These are phyloP conservation scores for Phortica okadai DNA, from an alignment of 2,888 invertebrate species.

Conservation along the genomic window DNA sequence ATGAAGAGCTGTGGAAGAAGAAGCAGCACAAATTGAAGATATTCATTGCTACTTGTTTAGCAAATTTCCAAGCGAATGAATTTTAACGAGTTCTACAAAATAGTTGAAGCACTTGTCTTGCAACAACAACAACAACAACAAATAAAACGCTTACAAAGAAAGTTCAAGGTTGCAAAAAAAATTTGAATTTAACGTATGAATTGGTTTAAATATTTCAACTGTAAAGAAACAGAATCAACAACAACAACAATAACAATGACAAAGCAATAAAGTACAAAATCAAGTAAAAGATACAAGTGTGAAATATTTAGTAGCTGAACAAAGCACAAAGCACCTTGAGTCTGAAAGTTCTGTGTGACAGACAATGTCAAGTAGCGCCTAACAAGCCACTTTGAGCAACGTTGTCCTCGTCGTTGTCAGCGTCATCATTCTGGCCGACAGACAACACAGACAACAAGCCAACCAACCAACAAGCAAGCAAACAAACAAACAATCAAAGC, in stretches of 20 bases:
- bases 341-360: neutral
- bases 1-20: neutral
- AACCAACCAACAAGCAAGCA: no score
- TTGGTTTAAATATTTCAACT: neutral
- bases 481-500: no score
- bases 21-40: neutral
- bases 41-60: neutral
- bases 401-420: no score
- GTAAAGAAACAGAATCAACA: neutral
- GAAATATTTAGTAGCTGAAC: neutral
- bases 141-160: neutral
- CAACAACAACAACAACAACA: no score
- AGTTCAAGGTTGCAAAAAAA: neutral
- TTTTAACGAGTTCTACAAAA: constrained; percentile 1
- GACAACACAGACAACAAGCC: no score
- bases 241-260: neutral
- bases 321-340: neutral
- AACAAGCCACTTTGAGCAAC: neutral
- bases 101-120: neutral
- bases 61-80: constrained; percentile 15
- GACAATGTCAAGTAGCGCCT: constrained; percentile 22
- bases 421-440: no score
- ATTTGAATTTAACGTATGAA: neutral
- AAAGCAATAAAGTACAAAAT: neutral
- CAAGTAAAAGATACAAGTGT: neutral